These are phyloP conservation scores for Odontomachus brunneus DNA, from an alignment of 1,140 invertebrate genomes.

Conservation along the genomic window DNA sequence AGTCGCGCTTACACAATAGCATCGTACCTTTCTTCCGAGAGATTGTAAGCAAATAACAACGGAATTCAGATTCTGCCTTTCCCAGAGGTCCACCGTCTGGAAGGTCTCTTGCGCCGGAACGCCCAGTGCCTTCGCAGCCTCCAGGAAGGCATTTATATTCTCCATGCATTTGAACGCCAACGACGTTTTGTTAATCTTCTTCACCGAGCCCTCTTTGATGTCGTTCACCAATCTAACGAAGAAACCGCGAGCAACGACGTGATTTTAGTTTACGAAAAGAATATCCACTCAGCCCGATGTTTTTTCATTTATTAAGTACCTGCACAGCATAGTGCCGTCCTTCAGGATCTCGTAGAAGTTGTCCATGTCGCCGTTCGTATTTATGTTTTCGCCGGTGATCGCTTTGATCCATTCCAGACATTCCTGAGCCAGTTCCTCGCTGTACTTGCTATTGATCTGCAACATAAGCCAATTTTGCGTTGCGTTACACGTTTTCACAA, in stretches of 20 bases:
- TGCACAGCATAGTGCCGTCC: constrained; percentile 94
- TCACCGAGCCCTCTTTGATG: constrained; percentile 92
- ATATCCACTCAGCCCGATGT: not conserved
- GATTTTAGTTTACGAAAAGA: not conserved
- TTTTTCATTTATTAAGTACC: constrained; percentile 84
- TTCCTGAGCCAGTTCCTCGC: constrained; percentile 95
- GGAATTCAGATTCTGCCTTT: constrained; percentile 97
- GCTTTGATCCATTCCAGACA: constrained; percentile 95
- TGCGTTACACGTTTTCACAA: not conserved
- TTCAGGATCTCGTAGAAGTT: constrained; percentile 96
- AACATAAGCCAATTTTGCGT: constrained; percentile 78
- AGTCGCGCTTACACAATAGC: not conserved
- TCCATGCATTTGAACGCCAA: constrained; percentile 99
- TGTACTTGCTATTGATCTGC: constrained; percentile 98
- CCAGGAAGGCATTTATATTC: constrained; percentile 98
- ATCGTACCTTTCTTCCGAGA: constrained; percentile 95
- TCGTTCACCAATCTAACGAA: constrained; percentile 88
- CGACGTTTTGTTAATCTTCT: constrained; percentile 94
- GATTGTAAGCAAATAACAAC: constrained; percentile 98
- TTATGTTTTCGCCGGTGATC: constrained; percentile 92
- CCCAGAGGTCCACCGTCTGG: constrained; percentile 98
- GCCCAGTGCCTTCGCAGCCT: constrained; percentile 93
- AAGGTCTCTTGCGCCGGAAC: constrained; percentile 98
- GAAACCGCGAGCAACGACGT: not conserved
- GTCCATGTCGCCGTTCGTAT: constrained; percentile 94